phyloP scores from a whole-genome alignment of 2,797 vertebrate genomes.

The Echeneis naucrates region DNA sequence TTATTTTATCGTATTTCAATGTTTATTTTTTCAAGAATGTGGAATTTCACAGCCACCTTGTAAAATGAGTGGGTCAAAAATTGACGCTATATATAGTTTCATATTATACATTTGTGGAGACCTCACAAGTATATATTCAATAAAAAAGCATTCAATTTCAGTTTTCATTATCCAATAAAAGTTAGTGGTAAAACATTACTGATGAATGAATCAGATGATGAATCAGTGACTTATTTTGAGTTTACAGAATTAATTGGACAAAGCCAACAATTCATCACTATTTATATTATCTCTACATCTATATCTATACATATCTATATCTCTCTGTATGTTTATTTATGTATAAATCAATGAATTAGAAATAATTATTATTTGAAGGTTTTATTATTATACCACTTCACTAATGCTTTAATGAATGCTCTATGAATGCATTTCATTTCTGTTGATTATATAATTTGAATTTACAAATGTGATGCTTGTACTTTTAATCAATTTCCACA shows the following conservation, averaged over 20 bases:
- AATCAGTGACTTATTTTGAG: not conserved
- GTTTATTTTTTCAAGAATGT: not conserved
- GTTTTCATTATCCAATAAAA: not conserved
- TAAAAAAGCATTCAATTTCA: not conserved
- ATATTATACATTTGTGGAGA: conserved; percentile 1
- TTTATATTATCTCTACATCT: too few relatives aligned
- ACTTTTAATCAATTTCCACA: too few relatives aligned
- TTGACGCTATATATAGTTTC: not conserved
- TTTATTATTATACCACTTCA: not conserved
- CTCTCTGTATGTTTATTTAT: too few relatives aligned
- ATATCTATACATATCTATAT: too few relatives aligned
- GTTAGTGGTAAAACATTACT: not conserved
- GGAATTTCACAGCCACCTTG: not conserved
- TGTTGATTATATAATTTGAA: not conserved
- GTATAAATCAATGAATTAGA: too few relatives aligned
- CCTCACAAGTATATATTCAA: not conserved
- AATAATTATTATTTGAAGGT: not conserved
- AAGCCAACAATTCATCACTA: not conserved
- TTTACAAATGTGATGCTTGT: too few relatives aligned
- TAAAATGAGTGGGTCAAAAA: not conserved
- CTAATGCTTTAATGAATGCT: not conserved
- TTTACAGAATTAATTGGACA: not conserved
- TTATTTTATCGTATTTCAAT: conserved; percentile 31
- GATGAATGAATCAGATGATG: not conserved
- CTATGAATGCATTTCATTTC: not conserved